A percentile compares a stretch with the other conserved stretches of the same genome.
Evolutionary conservation across 2,797 vertebrate species (phyloP).

Genomic region (Pseudochaenichthys georgianus): DNA sequence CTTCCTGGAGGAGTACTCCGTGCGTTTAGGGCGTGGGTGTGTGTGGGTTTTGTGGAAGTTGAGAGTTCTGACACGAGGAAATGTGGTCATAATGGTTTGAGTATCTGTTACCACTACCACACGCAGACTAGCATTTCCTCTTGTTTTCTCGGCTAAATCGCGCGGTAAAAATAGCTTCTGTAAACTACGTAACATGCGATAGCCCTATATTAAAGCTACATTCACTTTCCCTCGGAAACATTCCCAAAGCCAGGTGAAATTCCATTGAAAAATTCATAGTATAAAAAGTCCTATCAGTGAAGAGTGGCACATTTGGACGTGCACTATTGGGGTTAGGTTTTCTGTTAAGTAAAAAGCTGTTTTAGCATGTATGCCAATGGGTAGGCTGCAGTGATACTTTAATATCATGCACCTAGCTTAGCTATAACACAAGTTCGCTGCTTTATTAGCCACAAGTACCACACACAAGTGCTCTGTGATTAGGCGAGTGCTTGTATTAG

Average conservation of each 20-base stretch:
- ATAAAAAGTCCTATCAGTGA: neutral
- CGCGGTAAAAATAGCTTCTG: neutral
- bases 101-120: neutral
- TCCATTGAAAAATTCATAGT: neutral
- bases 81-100: neutral
- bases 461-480: slow-evolving; percentile 1
- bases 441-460: neutral
- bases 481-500: neutral
- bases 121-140: neutral
- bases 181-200: neutral
- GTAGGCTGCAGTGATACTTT: neutral
- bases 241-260: slow-evolving; percentile 10
- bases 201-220: neutral
- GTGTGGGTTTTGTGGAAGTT: slow-evolving; percentile 28
- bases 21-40: slow-evolving; percentile 1
- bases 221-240: slow-evolving; percentile 20
- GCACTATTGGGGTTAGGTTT: neutral
- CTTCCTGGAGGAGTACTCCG: slow-evolving; percentile 33
- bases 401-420: neutral
- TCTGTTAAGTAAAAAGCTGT: neutral
- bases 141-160: neutral
- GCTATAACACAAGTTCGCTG: neutral
- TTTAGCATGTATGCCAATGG: neutral
- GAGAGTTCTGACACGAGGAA: slow-evolving; percentile 21
- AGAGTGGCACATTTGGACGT: neutral